These are phyloP conservation scores for Nothobranchius kuhntae DNA, from an alignment of 2,113 vertebrate genomes.

Conservation along the genomic window DNA sequence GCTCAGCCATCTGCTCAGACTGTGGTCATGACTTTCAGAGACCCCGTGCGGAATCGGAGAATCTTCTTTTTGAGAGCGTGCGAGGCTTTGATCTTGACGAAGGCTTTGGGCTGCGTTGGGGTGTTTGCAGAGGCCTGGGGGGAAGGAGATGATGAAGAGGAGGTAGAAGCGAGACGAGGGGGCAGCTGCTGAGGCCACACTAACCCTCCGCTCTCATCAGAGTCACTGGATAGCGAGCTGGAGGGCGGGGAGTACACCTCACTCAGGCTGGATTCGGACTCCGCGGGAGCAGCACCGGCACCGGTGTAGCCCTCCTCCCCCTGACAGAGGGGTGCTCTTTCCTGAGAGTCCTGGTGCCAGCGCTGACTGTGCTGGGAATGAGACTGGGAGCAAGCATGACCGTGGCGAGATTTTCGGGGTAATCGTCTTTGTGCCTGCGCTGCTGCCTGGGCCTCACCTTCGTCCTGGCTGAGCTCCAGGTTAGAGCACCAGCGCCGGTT, in stretches of 20 bases:
- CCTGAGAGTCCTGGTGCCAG: slow-evolving; percentile 56
- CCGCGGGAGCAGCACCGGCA: slow-evolving; percentile 39
- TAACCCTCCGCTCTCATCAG: slow-evolving; percentile 87
- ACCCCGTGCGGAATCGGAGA: slow-evolving; percentile 88
- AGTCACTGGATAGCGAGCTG: slow-evolving; percentile 86
- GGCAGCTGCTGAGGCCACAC: slow-evolving; percentile 92
- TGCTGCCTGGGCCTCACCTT: slow-evolving; percentile 48
- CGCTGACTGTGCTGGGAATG: slow-evolving; percentile 48
- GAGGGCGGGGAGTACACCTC: slow-evolving; percentile 84
- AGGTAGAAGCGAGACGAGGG: slow-evolving; percentile 71
- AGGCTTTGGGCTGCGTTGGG: slow-evolving; percentile 80
- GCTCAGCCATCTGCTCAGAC: slow-evolving; percentile 74
- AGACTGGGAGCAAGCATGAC: slow-evolving; percentile 43
- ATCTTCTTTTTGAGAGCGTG: slow-evolving; percentile 94
- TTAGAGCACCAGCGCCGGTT: slow-evolving; percentile 86
- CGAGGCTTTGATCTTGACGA: slow-evolving; percentile 93
- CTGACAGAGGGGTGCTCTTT: slow-evolving; percentile 69
- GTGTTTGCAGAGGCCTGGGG: slow-evolving; percentile 56
- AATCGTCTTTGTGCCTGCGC: slow-evolving; percentile 49
- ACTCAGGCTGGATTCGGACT: slow-evolving; percentile 84
- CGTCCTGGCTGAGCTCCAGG: slow-evolving; percentile 85
- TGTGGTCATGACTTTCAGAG: slow-evolving; percentile 93
- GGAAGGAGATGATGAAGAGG: slow-evolving; percentile 74
- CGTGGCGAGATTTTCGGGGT: slow-evolving; percentile 48
- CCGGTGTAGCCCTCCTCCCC: slow-evolving; percentile 57